Conservation (phyloP, 92 coral and sea anemone species). For the Porites rus region DNA sequence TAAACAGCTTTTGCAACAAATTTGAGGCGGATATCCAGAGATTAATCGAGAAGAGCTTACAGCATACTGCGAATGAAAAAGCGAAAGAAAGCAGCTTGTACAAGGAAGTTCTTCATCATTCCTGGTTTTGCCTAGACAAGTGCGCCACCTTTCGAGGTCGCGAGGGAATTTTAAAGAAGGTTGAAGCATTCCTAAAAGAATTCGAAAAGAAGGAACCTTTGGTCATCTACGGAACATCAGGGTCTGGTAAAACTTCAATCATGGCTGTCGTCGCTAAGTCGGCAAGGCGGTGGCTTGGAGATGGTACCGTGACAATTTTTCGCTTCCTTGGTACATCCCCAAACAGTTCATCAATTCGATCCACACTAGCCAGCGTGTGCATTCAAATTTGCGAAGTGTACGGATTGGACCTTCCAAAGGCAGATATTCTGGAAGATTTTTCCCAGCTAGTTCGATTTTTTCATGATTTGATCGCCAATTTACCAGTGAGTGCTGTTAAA, state of each 20-base stretch:
- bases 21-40: conserved; percentile 78
- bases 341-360: conserved; percentile 77
- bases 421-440: conserved; percentile 76
- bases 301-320: conserved; percentile 71
- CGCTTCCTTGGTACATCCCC: conserved; percentile 94
- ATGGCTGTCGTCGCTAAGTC: conserved; percentile 75
- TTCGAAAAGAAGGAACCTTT: conserved; percentile 60
- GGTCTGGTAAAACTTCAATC: conserved; percentile 89
- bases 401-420: conserved; percentile 60
- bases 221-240: conserved; percentile 77
- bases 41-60: conserved; percentile 74
- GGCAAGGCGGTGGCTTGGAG: conserved; percentile 80
- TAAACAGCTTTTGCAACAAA: conserved; percentile 71
- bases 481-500: conserved; percentile 48
- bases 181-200: conserved; percentile 49
- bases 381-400: conserved; percentile 83
- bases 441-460: conserved; percentile 81
- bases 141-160: conserved; percentile 82
- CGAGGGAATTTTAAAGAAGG: conserved; percentile 67
- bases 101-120: conserved; percentile 79
- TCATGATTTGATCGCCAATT: conserved; percentile 54
- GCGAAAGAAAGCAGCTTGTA: conserved; percentile 60
- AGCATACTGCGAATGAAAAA: conserved; percentile 52
- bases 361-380: conserved; percentile 73
- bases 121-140: conserved; percentile 88